A percentile compares a stretch with the other conserved stretches of the same genome.
Evolutionary conservation across 1,140 invertebrate genomes (phyloP).

Genomic region (Brachionus rubens): DNA sequence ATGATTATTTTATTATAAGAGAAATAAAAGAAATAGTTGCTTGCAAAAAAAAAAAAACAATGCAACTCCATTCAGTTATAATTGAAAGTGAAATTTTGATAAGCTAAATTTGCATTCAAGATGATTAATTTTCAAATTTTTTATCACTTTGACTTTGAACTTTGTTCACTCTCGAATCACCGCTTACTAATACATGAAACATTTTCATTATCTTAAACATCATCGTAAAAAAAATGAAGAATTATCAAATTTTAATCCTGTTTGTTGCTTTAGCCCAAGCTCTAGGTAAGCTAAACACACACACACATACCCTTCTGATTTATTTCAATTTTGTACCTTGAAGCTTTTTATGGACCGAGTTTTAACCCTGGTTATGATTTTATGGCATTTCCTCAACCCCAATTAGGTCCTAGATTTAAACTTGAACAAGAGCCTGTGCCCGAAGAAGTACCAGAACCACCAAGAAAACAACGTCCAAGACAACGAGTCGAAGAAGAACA

Average conservation of each 20-base stretch:
- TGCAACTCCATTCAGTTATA: no score
- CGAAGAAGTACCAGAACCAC: background rate
- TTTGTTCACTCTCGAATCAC: no score
- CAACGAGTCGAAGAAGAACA: background rate
- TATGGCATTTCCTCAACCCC: background rate
- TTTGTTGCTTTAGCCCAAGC: background rate
- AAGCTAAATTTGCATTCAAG: background rate
- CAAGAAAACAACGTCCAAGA: background rate
- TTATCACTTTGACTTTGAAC: background rate
- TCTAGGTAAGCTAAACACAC: no score
- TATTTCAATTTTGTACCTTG: background rate
- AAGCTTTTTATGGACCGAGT: background rate
- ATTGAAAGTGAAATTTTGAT: background rate
- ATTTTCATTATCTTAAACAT: no score
- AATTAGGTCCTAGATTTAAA: background rate
- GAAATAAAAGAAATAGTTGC: no score
- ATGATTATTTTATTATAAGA: no score
- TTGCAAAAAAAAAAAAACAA: no score
- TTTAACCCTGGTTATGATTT: background rate
- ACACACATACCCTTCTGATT: background rate
- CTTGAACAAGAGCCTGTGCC: background rate
- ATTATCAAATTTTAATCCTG: background rate
- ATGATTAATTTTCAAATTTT: background rate
- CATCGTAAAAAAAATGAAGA: no score
- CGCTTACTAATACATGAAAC: no score